phyloP scores from a whole-genome alignment of 2,888 invertebrate species.

The Acholoe squamosa region DNA sequence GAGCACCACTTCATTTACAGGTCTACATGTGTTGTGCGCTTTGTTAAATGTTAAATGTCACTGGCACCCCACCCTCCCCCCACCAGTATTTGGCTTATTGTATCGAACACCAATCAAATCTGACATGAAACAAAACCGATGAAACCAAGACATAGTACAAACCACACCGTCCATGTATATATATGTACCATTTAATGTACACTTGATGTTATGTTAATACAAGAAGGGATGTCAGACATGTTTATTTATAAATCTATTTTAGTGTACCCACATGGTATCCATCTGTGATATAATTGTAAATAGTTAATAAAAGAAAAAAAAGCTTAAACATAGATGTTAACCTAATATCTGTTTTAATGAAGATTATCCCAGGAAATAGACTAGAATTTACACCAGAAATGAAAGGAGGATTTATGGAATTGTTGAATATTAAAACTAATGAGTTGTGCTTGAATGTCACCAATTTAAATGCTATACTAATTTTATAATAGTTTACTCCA shows the following conservation, averaged over 20 bases:
- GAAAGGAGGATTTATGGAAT: neutral
- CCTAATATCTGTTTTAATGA: neutral
- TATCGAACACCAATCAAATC: neutral
- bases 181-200: neutral
- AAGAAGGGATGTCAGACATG: no score
- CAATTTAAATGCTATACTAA: neutral
- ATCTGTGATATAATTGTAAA: slow-evolving; percentile 18
- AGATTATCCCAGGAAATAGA: neutral
- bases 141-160: neutral
- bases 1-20: no score
- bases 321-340: neutral
- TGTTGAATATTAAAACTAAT: neutral
- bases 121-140: neutral
- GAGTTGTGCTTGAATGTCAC: neutral
- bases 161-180: neutral
- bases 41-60: no score
- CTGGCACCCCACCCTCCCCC: no score
- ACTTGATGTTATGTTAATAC: neutral
- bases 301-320: neutral
- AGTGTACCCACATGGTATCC: neutral
- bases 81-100: no score
- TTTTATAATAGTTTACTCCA: neutral
- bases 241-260: neutral
- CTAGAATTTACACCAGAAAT: neutral
- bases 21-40: no score